phyloP scores from a whole-genome alignment of 2,888 invertebrate genomes.

The Quadriops clusia region DNA sequence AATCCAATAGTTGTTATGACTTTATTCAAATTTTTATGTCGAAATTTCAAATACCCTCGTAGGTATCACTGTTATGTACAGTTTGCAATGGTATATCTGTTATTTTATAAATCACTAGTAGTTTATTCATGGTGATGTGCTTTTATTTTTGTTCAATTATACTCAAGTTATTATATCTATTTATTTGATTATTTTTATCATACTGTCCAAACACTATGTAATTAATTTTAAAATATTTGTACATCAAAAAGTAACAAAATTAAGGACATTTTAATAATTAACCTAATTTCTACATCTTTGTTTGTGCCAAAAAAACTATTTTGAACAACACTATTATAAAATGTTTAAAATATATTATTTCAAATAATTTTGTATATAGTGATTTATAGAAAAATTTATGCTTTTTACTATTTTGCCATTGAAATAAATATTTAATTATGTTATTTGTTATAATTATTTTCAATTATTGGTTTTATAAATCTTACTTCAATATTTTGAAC shows the following conservation, averaged over 20 bases:
- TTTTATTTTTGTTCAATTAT: slow-evolving; percentile 13
- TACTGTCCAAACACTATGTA: background rate
- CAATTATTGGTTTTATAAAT: slow-evolving; percentile 9
- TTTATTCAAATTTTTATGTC: slow-evolving; percentile 7
- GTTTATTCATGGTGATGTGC: too few relatives aligned
- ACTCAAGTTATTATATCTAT: slow-evolving; percentile 1
- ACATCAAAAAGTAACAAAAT: too few relatives aligned
- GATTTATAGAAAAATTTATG: slow-evolving; percentile 4
- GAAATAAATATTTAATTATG: slow-evolving; percentile 5
- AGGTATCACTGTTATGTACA: slow-evolving; percentile 19
- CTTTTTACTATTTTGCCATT: slow-evolving; percentile 1
- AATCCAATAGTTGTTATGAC: slow-evolving; percentile 14
- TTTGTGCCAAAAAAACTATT: too few relatives aligned
- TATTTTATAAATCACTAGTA: slow-evolving; percentile 8
- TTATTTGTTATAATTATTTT: slow-evolving; percentile 7
- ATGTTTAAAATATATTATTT: slow-evolving; percentile 5
- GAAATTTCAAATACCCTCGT: slow-evolving; percentile 2
- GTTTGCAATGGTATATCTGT: slow-evolving; percentile 16
- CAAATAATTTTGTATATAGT: slow-evolving; percentile 1
- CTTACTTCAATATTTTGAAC: too few relatives aligned
- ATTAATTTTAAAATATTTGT: slow-evolving; percentile 9
- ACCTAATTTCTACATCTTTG: too few relatives aligned
- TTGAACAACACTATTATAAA: too few relatives aligned
- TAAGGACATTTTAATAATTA: too few relatives aligned
- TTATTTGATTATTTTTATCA: slow-evolving; percentile 3